Evolutionary conservation across 2,888 invertebrate genomes (phyloP).

Genomic region (Pemphredon lugubris): DNA sequence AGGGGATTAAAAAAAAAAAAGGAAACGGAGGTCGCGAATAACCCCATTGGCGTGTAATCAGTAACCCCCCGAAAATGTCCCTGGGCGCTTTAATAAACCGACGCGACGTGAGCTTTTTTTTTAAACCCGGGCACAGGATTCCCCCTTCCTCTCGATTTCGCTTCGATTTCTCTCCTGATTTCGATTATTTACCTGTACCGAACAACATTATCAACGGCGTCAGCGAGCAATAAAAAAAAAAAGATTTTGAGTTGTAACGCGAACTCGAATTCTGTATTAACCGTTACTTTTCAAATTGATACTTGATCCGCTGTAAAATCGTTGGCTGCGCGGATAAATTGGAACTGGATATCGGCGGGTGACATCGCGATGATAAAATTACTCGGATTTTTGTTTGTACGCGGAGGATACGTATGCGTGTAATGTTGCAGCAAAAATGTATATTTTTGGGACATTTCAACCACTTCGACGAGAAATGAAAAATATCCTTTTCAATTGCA

Average conservation of each 20-base stretch:
- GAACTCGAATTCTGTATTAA: not conserved
- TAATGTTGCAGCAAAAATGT: too few relatives aligned
- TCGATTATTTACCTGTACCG: not conserved
- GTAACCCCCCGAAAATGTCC: slow-evolving; percentile 62
- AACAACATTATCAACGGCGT: not conserved
- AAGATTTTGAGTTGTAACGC: too few relatives aligned
- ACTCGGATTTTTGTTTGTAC: too few relatives aligned
- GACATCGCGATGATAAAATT: not conserved
- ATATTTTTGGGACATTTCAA: too few relatives aligned
- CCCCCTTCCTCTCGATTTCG: slow-evolving; percentile 29
- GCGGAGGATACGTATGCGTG: too few relatives aligned
- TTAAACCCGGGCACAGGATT: slow-evolving; percentile 31
- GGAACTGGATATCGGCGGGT: not conserved
- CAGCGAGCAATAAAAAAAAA: not conserved
- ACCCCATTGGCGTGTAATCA: slow-evolving; percentile 67
- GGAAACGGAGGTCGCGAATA: slow-evolving; percentile 63
- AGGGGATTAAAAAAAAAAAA: slow-evolving; percentile 33
- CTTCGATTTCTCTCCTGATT: slow-evolving; percentile 5
- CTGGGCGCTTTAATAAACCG: slow-evolving; percentile 65
- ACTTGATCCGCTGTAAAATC: not conserved
- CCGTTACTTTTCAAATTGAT: not conserved
- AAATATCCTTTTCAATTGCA: too few relatives aligned
- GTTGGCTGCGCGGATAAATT: not conserved
- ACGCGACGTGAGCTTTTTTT: slow-evolving; percentile 58
- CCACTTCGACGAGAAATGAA: too few relatives aligned